phyloP scores from a whole-genome alignment of 2,113 vertebrate genomes.

The Sceloporus undulatus region DNA sequence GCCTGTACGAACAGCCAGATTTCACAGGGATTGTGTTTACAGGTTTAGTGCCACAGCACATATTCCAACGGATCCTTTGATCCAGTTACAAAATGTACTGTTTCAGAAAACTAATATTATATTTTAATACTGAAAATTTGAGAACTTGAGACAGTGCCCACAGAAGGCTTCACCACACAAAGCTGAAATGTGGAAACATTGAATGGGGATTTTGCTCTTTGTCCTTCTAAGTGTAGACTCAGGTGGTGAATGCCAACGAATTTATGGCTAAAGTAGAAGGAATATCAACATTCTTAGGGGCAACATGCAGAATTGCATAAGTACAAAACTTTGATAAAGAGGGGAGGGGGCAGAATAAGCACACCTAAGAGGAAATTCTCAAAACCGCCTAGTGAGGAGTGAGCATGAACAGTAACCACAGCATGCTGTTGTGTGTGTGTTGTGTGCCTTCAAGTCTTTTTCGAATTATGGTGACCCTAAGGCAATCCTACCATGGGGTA shows the following conservation, averaged over 20 bases:
- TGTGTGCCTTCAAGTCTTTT: too few relatives aligned
- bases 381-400: too few relatives aligned
- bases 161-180: not conserved
- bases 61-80: not conserved
- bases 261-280: not conserved
- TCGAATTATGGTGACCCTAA: too few relatives aligned
- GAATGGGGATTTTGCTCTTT: not conserved
- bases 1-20: not conserved
- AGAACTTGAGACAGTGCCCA: not conserved
- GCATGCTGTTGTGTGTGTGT: too few relatives aligned
- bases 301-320: not conserved
- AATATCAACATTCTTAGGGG: not conserved
- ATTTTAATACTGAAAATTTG: not conserved
- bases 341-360: too few relatives aligned
- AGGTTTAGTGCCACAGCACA: not conserved
- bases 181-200: not conserved
- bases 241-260: not conserved
- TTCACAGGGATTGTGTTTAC: not conserved
- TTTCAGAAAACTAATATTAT: not conserved
- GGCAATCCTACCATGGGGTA: too few relatives aligned
- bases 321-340: not conserved
- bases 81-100: not conserved
- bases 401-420: too few relatives aligned
- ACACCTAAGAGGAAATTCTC: too few relatives aligned
- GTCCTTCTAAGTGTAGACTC: not conserved